Evolutionary conservation across 2,113 vertebrate species (phyloP).

Genomic region (Poecile atricapillus): DNA sequence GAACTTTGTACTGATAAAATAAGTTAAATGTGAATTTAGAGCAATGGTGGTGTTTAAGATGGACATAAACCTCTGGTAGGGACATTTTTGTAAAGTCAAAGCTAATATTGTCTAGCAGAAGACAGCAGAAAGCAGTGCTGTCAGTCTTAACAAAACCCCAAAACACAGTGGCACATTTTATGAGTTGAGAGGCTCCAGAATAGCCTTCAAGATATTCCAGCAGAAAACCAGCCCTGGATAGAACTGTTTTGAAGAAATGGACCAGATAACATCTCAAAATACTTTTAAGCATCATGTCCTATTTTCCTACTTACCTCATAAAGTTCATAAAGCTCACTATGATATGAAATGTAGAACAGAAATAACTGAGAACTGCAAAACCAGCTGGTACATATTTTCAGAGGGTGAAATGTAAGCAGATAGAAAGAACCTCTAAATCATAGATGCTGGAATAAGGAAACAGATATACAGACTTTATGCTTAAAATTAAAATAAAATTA

Average conservation of each 20-base stretch:
- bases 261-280: not conserved
- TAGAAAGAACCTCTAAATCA: not conserved
- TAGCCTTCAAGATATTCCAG: not conserved
- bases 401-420: not conserved
- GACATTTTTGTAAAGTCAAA: not conserved
- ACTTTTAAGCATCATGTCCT: not conserved
- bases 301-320: not conserved
- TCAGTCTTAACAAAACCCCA: not conserved
- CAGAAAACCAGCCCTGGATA: not conserved
- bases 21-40: not conserved
- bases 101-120: not conserved
- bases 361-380: not conserved
- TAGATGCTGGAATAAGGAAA: not conserved
- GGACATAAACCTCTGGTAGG: not conserved
- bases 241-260: not conserved
- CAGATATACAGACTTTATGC: not conserved
- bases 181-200: not conserved
- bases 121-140: not conserved
- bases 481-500: not conserved
- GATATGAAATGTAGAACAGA: not conserved
- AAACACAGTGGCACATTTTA: not conserved
- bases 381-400: not conserved
- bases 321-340: not conserved
- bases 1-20: not conserved
- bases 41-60: not conserved